phyloP scores from a whole-genome alignment of 2,797 vertebrate genomes.

The Leptoclinus maculatus region DNA sequence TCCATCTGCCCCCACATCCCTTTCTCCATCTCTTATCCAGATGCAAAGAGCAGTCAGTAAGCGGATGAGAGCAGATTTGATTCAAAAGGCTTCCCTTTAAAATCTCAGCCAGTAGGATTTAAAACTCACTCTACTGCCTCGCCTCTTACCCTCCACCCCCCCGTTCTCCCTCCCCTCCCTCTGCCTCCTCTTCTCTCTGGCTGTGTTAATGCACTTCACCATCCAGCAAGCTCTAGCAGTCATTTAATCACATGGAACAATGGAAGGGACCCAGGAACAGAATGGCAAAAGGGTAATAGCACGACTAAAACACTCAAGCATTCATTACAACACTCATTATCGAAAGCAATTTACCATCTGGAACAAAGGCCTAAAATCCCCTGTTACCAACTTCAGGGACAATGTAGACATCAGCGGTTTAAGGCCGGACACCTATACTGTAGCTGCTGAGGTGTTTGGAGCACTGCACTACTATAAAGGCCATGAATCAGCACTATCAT shows the following conservation, averaged over 20 bases:
- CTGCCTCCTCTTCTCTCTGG: slow-evolving; percentile 44
- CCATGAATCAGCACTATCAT: slow-evolving; percentile 16
- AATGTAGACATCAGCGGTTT: slow-evolving; percentile 21
- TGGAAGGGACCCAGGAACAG: slow-evolving; percentile 61
- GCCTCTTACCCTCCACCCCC: slow-evolving; percentile 54
- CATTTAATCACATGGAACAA: slow-evolving; percentile 80
- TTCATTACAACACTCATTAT: slow-evolving; percentile 65
- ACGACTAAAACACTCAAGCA: slow-evolving; percentile 56
- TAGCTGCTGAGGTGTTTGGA: slow-evolving; percentile 18
- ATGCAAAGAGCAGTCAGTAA: slow-evolving; percentile 89
- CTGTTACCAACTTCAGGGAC: slow-evolving; percentile 40
- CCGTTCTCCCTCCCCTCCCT: slow-evolving; percentile 1
- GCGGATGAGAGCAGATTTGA: slow-evolving; percentile 88
- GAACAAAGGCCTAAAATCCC: slow-evolving; percentile 60
- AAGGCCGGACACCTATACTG: slow-evolving; percentile 18
- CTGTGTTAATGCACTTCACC: slow-evolving; percentile 74
- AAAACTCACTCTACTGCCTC: slow-evolving; percentile 79
- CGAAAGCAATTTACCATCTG: slow-evolving; percentile 63
- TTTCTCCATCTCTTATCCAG: slow-evolving; percentile 84
- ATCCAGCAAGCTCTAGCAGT: slow-evolving; percentile 56
- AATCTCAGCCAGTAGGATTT: slow-evolving; percentile 87
- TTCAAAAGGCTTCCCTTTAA: slow-evolving; percentile 85
- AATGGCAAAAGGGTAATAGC: slow-evolving; percentile 70
- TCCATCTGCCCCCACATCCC: slow-evolving; percentile 69
- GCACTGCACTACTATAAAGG: background rate